These are phyloP conservation scores for Sitta carolinensis DNA, from an alignment of 2,797 vertebrate genomes.

Conservation along the genomic window DNA sequence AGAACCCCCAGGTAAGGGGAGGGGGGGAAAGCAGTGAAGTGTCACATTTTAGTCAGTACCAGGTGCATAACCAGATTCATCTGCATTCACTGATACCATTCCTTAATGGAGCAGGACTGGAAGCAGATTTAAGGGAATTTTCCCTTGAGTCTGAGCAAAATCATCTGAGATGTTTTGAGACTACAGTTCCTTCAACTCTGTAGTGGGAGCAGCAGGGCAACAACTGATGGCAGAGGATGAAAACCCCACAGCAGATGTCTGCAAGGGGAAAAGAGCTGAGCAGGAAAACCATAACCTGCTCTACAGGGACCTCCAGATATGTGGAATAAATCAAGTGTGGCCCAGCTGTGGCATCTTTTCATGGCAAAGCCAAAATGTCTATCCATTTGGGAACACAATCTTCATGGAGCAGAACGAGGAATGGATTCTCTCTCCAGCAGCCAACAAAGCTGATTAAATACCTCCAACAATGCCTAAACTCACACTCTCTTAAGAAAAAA, in stretches of 20 bases:
- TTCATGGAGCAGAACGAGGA: neutral
- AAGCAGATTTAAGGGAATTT: neutral
- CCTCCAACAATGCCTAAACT: neutral
- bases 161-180: neutral
- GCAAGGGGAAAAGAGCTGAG: neutral
- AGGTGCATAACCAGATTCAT: neutral
- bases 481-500: neutral
- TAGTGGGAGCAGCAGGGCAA: neutral
- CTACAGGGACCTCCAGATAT: neutral
- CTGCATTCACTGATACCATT: neutral
- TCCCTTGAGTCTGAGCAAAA: neutral
- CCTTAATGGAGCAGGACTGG: neutral
- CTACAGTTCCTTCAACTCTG: neutral
- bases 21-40: neutral
- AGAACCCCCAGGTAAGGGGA: rapidly evolving
- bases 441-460: neutral
- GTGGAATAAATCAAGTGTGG: neutral
- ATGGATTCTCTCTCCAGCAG: neutral
- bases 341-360: neutral
- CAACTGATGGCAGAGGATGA: neutral
- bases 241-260: neutral
- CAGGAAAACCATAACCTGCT: neutral
- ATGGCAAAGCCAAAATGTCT: neutral
- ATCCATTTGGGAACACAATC: neutral
- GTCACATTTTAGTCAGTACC: neutral